phyloP scores from a whole-genome alignment of 1,140 invertebrate genomes.

The Himalopsyche phryganea region DNA sequence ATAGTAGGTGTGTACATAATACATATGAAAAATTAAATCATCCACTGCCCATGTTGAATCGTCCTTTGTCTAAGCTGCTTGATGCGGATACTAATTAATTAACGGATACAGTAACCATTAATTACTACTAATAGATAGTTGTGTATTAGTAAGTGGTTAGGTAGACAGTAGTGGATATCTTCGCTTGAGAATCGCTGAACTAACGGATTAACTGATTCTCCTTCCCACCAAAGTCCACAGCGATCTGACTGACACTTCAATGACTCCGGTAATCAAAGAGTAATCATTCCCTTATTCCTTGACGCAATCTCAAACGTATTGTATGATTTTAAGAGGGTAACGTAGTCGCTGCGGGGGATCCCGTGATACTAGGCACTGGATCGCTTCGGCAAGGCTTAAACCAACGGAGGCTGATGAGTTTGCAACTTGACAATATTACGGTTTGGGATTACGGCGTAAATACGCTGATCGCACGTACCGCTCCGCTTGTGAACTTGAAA shows the following conservation, averaged over 20 bases:
- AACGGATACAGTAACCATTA: no score
- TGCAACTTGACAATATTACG: constrained; percentile 16
- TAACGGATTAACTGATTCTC: neutral
- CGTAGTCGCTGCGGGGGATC: constrained; percentile 2
- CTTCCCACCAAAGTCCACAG: constrained; percentile 1
- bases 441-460: constrained; percentile 16
- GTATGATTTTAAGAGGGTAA: constrained; percentile 20
- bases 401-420: constrained; percentile 14
- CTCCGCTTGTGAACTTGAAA: no score
- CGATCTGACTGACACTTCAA: constrained; percentile 25
- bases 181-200: no score
- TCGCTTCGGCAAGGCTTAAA: neutral
- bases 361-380: constrained; percentile 2
- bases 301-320: constrained; percentile 18
- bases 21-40: no score
- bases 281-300: constrained; percentile 21
- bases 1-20: no score
- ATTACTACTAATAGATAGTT: no score
- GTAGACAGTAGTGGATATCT: no score
- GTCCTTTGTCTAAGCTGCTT: no score
- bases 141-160: no score
- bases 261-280: constrained; percentile 18
- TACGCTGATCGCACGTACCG: neutral
- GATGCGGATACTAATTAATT: no score
- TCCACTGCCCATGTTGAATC: no score